Evolutionary conservation across 2,797 vertebrate genomes (phyloP), one percentile per base, ranked within the genome.

Genomic region (Muscicapa comitata): DNA sequence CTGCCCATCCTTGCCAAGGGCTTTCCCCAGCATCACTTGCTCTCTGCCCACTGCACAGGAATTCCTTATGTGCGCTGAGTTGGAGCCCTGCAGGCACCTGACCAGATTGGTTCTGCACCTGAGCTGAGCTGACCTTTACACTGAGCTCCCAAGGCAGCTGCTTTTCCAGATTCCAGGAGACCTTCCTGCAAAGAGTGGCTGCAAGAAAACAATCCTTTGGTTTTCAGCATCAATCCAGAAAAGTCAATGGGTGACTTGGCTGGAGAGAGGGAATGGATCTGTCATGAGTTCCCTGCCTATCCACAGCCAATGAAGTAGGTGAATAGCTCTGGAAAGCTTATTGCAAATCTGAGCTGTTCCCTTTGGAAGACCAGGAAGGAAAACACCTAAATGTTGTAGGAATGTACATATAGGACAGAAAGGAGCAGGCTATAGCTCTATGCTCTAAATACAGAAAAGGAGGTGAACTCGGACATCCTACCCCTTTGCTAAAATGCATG

Each of bases 1-100:
- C 59, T 2, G 20, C 40, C 11, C 42, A 45, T 29, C 54, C 62
- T 70, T 42, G 90, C 82, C 4, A 1, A 83, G 50, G 47, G 45
- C 65, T 66, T 53, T 88, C 31, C 85, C 4, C 1, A 61, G 67
- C 7, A 2, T 62, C 85, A n/a, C 24, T 63, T 13, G 1, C 42
- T 62, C 15, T 0, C 47, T 59, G 45, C 81, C 59, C 61, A 25
- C 67, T 79, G 77, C 0, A 0, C 43, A 66, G 65, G 62, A 90
- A 59, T 45, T 31, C 65, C 76, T 92, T 28, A 82, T 0, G 0
- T 3, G 4, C 0, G 4, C 0, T 55, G 89, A 76, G 59, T 58
- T 0, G 35, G 59, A 93, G 78, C 71, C 63, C 75, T 1, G 8
- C 1, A 10, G 87, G 75, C 59, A 45, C 31, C 73, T 86, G 65